Evolutionary conservation across 2,888 invertebrate genomes (phyloP), one percentile per base, ranked within the genome.

Genomic region (Glaucopsyche alexis): DNA sequence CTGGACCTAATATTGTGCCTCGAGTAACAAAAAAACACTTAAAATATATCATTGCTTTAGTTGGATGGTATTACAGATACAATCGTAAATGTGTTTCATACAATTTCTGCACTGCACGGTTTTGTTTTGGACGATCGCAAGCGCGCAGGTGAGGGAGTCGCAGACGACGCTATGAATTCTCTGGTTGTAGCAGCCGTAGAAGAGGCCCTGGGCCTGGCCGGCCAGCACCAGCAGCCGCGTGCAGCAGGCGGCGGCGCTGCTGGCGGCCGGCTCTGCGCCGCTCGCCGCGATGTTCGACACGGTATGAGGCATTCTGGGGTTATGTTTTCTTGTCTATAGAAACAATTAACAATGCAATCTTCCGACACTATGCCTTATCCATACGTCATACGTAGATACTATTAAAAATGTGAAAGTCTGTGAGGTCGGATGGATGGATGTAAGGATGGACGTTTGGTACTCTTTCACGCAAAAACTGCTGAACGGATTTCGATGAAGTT

Each of bases 101-200:
- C 60, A 60, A 16, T 4, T 38, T 13, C 13, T 7, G 29, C 60
- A 60, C 16, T 29, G 60, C 1, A 38, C 2, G 8, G 13, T 60
- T 6, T 29, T 14, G 29, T 60, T 38, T 29, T 13, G 60, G 7
- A 60, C 8, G 60, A 60, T 7, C 2, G 13, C 13, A 13, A 60
- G 60, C 60, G 60, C 29, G 29, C 7, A 8, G 29, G 11, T 29
- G 29, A 60, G 60, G 13, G 60, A 60, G 60, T 29, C 29, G 14
- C 60, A 38, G 60, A 60, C 16, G 6, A 60, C 7, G 13, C 14
- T 6, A 5, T 60, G 60, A 4, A 60, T 60, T 11, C 14, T 29
- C 13, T 60, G 29, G 60, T 60, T 60, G 60, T 60, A 60, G 60
- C 60, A 60, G 60, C 60, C 60, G 60, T 60, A 60, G 60, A 60